Evolutionary conservation across 1,140 invertebrate species (phyloP), one percentile per base, ranked within the genome.

Genomic region (Ganaspis sp.): DNA sequence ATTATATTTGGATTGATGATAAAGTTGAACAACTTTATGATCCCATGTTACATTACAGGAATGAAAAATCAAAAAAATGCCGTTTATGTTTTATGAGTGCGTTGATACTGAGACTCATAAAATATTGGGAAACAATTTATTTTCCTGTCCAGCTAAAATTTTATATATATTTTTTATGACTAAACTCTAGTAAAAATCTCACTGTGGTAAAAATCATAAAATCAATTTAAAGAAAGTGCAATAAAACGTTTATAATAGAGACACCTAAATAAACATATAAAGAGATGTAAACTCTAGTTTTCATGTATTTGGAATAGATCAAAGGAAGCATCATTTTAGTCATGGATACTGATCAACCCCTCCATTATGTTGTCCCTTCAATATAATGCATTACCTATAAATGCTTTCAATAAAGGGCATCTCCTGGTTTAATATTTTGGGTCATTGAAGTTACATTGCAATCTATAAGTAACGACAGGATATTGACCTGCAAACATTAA

Each of bases 381-480:
- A 26, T n/a, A 21, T 23, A 58, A 21, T 58, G 54, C 23, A 58
- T 58, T 34, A 64, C 58, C 26, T 34, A 26, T 29, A 64, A 64
- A 64, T 64, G 23, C 23, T 64, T 64, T 29, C 12, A 64, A 64
- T 6, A 64, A 11, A n/a, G 58, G 58, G 23, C 5, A 26, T 26
- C 58, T 64, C 8, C 12, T 26, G 12, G 21, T n/a, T 64, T 29
- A 64, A 64, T 64, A 64, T 64, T 64, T 64, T 64, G 58, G 53
- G 19, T 54, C 11, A 54, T 54, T 54, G 19, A 21, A 54, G 19
- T 4, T 4, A 29, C 58, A 64, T 64, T 29, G 58, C 4, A 49
- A 49, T n/a, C 15, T n/a, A 49, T n/a, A 21, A n/a, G 54, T 64
- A 23, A 34, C 23, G 23, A 3, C 23, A 64, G 26, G 3, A 64